Evolutionary conservation across 2,888 invertebrate genomes (phyloP), one percentile per base, ranked within the genome.

Genomic region (Strigamia maritima): DNA sequence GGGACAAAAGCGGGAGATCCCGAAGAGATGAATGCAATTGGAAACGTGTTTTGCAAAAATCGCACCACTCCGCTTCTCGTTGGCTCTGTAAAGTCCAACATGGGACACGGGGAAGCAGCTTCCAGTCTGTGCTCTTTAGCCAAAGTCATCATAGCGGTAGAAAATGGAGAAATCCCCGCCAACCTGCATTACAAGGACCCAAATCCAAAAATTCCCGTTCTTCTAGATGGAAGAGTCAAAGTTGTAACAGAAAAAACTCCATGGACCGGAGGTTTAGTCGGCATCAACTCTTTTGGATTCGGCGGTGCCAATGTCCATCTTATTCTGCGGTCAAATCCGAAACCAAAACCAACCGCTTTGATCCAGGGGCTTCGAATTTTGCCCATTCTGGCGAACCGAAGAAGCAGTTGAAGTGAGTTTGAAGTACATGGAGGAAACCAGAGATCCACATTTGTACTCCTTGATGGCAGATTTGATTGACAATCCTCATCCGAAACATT

Each of bases 1-100:
- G 99, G 98, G 80, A 99, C 98, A 10, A 97, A 97, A 89, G 93
- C 92, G 65, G 97, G 98, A n/a, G 99, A 99, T 88, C 98, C 98
- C 0, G 95, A 98, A 86, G 99, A 99, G 88, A 92, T 97, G 2
- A 97, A 97, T 86, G 93, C 97, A 0, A 95, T 99, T 82, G 93
- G 93, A 0, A 94, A 95, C 81, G 90, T 95, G 81, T 96, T 97
- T 88, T 97, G 96, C 87, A 91, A 92, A 85, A 91, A 91, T 81
- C 90, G 96, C 75, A 88, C 89, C 80, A 87, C 87, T 0, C 96
- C 98, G 7, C 89, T 99, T 75, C 87, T 97, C 74, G 91, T 99
- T 84, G 98, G 98, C 22, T 97, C 98, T 0, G 94, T 98, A 0
- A 99, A 99, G 86, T 97, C 97, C 26, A 99, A 98, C 87, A 97